A percentile compares a stretch with the other conserved stretches of the same genome.
Evolutionary conservation across 2,888 invertebrate genomes (phyloP).

Genomic region (Lampropteryx suffumata): DNA sequence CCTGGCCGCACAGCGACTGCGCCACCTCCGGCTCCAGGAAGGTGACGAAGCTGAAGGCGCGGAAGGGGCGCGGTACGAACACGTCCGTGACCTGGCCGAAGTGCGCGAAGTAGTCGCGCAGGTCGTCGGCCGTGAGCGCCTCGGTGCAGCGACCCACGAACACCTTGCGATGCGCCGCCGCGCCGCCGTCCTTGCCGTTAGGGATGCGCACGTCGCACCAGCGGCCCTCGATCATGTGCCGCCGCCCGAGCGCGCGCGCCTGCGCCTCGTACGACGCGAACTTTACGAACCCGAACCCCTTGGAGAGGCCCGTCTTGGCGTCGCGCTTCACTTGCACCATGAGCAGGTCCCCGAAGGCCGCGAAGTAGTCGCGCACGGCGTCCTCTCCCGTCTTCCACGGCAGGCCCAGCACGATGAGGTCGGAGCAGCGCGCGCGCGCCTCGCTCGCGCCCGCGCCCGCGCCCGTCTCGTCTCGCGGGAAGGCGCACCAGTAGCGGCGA

Average conservation of each 20-base stretch:
- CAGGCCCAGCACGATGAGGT: slow-evolving; percentile 90
- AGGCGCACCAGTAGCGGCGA: slow-evolving; percentile 86
- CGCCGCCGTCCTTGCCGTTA: slow-evolving; percentile 86
- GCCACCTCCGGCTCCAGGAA: slow-evolving; percentile 92
- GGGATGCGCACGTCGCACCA: slow-evolving; percentile 89
- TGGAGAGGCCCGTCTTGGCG: slow-evolving; percentile 84
- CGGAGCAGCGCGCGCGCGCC: slow-evolving; percentile 82
- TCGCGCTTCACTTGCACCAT: slow-evolving; percentile 84
- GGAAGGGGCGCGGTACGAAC: slow-evolving; percentile 93
- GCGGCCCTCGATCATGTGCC: slow-evolving; percentile 87
- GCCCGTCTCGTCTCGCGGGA: slow-evolving; percentile 88
- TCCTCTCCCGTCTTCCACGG: slow-evolving; percentile 91
- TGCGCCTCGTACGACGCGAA: slow-evolving; percentile 86
- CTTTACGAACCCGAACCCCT: slow-evolving; percentile 88
- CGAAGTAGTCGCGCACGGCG: slow-evolving; percentile 87
- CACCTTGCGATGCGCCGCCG: slow-evolving; percentile 88
- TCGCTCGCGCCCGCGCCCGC: slow-evolving; percentile 84
- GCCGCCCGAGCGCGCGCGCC: slow-evolving; percentile 83
- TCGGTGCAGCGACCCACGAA: slow-evolving; percentile 94
- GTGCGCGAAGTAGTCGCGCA: slow-evolving; percentile 89
- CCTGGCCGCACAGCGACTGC: slow-evolving; percentile 90
- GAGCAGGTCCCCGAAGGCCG: slow-evolving; percentile 86
- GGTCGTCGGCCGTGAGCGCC: slow-evolving; percentile 89
- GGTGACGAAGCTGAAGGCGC: slow-evolving; percentile 92
- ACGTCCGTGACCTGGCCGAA: slow-evolving; percentile 94